Conservation (phyloP, 2,888 invertebrate genomes). For the Toxonevra muliebris region DNA sequence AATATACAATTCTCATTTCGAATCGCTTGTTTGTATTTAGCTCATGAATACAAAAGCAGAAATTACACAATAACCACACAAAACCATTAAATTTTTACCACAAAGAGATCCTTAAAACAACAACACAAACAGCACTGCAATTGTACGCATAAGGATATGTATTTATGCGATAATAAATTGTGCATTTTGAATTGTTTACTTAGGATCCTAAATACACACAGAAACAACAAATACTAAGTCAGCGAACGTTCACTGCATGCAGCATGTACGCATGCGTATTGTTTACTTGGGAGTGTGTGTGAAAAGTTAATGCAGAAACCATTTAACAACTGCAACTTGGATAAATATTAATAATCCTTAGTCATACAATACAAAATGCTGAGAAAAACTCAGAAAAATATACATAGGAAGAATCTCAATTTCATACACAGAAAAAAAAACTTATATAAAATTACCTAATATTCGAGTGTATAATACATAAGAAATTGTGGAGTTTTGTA, state of each 20-base stretch:
- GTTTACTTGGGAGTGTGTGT: conserved; percentile 34
- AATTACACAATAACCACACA: not conserved
- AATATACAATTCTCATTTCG: too few relatives aligned
- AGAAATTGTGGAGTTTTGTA: too few relatives aligned
- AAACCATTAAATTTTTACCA: not conserved
- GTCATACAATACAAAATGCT: too few relatives aligned
- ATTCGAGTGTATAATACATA: too few relatives aligned
- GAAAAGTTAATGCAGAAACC: conserved; percentile 54
- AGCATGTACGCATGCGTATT: not conserved
- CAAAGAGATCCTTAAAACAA: not conserved
- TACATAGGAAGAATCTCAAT: too few relatives aligned
- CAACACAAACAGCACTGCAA: not conserved
- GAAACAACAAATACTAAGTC: not conserved
- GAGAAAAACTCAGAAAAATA: too few relatives aligned
- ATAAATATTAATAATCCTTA: conserved; percentile 1
- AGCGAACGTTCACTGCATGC: not conserved
- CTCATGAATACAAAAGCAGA: not conserved
- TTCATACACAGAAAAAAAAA: too few relatives aligned
- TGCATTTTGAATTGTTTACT: not conserved
- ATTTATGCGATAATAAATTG: not conserved
- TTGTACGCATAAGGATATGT: not conserved
- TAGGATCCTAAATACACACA: not conserved
- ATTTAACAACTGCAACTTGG: conserved; percentile 38
- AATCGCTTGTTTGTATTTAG: too few relatives aligned
- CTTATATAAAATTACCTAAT: too few relatives aligned